phyloP scores from a whole-genome alignment of 1,140 invertebrate genomes.

The Drosophila busckii region DNA sequence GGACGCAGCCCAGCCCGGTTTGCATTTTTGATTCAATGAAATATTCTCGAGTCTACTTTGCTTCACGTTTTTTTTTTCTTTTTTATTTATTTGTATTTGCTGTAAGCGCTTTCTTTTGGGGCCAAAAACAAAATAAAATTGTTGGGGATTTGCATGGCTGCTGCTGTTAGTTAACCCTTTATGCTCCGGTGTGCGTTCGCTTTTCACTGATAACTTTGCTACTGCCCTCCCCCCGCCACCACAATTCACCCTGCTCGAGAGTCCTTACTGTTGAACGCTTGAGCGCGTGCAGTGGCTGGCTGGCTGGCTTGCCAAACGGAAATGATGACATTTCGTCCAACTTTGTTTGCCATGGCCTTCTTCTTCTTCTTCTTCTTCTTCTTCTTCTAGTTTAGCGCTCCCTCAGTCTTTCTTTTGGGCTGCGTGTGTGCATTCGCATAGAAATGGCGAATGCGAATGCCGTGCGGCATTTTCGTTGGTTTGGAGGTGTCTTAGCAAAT shows the following conservation, averaged over 20 bases:
- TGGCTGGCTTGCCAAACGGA: conserved; percentile 69
- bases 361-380: too few relatives aligned
- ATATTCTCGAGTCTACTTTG: conserved; percentile 22
- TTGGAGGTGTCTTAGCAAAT: conserved; percentile 59
- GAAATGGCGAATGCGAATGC: conserved; percentile 53
- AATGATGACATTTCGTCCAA: conserved; percentile 78
- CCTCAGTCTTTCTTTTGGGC: too few relatives aligned
- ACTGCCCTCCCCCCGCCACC: conserved; percentile 14
- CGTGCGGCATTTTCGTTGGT: conserved; percentile 5
- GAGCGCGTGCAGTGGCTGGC: conserved; percentile 58
- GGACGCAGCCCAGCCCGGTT: conserved; percentile 5
- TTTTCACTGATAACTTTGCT: conserved; percentile 38
- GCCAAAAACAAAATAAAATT: conserved; percentile 56
- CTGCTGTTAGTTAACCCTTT: conserved; percentile 66
- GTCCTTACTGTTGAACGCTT: conserved; percentile 32
- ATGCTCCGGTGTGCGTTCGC: conserved; percentile 17
- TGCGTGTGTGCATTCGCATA: conserved; percentile 64
- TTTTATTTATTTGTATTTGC: conserved; percentile 4
- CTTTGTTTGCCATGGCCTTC: too few relatives aligned
- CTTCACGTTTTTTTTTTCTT: conserved; percentile 9
- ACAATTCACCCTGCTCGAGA: conserved; percentile 1
- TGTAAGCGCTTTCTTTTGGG: conserved; percentile 33
- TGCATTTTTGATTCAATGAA: conserved; percentile 37
- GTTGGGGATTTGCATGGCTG: conserved; percentile 61
- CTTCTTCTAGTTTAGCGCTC: too few relatives aligned